phyloP scores from a whole-genome alignment of 2,888 invertebrate genomes.

The Iphiclides podalirius region DNA sequence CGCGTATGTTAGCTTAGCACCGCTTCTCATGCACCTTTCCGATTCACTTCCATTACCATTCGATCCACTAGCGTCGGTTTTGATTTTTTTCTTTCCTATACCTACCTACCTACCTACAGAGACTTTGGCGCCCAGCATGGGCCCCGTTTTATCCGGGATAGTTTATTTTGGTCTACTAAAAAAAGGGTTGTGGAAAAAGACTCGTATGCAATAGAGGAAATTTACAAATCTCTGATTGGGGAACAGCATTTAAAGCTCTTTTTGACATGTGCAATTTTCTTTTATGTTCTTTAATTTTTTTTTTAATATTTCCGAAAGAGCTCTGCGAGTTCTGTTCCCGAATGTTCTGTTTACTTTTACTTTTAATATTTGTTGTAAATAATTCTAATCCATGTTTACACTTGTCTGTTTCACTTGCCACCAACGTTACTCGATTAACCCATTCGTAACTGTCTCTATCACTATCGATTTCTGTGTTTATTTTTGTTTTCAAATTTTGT shows the following conservation, averaged over 20 bases:
- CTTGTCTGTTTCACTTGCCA: constrained; percentile 54
- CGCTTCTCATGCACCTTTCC: constrained; percentile 45
- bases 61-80: constrained; percentile 32
- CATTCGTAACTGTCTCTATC: constrained; percentile 59
- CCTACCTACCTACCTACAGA: too few relatives aligned
- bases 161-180: constrained; percentile 32
- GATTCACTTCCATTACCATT: constrained; percentile 33
- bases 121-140: constrained; percentile 29
- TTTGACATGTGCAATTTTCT: constrained; percentile 39
- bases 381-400: constrained; percentile 56
- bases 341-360: constrained; percentile 28
- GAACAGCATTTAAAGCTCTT: constrained; percentile 39
- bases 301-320: constrained; percentile 42
- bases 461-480: constrained; percentile 51
- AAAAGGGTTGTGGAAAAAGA: constrained; percentile 77
- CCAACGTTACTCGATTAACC: constrained; percentile 53
- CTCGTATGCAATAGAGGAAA: constrained; percentile 36
- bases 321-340: constrained; percentile 36
- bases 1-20: constrained; percentile 15
- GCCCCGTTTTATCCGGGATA: constrained; percentile 23
- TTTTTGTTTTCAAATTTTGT: constrained; percentile 44
- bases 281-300: constrained; percentile 2
- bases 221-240: constrained; percentile 22
- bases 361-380: constrained; percentile 43
- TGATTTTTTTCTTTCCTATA: constrained; percentile 25